phyloP scores from a whole-genome alignment of 2,797 vertebrate genomes.

The Thalassophryne amazonica region DNA sequence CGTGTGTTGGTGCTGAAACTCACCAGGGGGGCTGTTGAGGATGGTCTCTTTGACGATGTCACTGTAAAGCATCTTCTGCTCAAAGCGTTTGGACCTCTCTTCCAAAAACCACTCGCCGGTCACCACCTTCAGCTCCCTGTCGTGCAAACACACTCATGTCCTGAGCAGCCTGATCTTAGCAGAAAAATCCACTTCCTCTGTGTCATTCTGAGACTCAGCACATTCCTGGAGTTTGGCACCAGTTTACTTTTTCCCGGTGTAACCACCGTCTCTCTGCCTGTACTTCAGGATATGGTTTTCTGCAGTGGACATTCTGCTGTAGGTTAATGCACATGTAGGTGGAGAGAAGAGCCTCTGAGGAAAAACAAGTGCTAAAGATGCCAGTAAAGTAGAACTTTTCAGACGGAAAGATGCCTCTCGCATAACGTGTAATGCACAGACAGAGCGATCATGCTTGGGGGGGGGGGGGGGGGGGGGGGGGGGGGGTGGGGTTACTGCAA shows the following conservation, averaged over 20 bases:
- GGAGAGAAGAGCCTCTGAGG: neutral
- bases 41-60: slow-evolving; percentile 91
- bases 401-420: neutral
- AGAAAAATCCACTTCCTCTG: neutral
- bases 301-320: neutral
- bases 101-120: slow-evolving; percentile 98
- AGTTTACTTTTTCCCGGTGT: too few relatives aligned
- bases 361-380: neutral
- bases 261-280: neutral
- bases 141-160: slow-evolving; percentile 35
- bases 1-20: slow-evolving; percentile 23
- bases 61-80: slow-evolving; percentile 76
- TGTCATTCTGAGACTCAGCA: too few relatives aligned
- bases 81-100: slow-evolving; percentile 92
- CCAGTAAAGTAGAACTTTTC: slow-evolving; percentile 9
- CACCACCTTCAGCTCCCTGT: slow-evolving; percentile 89
- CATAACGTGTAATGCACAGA: too few relatives aligned
- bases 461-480: too few relatives aligned
- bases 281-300: neutral
- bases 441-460: too few relatives aligned
- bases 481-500: too few relatives aligned
- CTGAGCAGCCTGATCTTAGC: too few relatives aligned
- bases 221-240: too few relatives aligned
- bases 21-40: slow-evolving; percentile 82
- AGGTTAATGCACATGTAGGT: neutral